Evolutionary conservation across 2,113 vertebrate species (phyloP).

Genomic region (Carassius gibelio): DNA sequence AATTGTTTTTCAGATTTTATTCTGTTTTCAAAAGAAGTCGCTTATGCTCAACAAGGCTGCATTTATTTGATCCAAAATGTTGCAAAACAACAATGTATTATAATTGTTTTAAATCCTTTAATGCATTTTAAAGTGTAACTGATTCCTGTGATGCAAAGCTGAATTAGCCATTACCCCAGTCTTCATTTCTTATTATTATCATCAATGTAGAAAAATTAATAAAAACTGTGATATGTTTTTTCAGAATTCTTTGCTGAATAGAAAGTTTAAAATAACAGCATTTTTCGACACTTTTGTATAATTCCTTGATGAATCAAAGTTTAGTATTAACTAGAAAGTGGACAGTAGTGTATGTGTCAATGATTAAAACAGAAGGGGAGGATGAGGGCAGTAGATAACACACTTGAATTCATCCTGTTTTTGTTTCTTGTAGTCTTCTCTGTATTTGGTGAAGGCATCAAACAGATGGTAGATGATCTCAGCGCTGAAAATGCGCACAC

Average conservation of each 20-base stretch:
- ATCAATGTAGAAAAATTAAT: no score
- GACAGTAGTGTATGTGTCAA: neutral
- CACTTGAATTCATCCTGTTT: conserved; percentile 99
- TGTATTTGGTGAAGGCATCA: conserved; percentile 96
- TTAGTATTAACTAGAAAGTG: neutral
- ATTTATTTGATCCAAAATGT: no score
- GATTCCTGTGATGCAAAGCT: neutral
- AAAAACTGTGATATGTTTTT: no score
- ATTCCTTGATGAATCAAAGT: neutral
- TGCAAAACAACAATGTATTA: neutral
- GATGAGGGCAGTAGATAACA: conserved; percentile 45
- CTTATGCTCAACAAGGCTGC: neutral
- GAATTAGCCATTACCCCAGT: neutral
- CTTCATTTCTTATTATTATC: neutral
- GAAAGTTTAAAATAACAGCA: no score
- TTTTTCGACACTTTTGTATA: neutral
- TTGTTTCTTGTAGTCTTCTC: conserved; percentile 98
- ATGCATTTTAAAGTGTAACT: neutral
- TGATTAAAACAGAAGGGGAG: neutral
- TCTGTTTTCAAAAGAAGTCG: neutral
- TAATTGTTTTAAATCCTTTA: no score
- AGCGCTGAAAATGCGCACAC: conserved; percentile 94
- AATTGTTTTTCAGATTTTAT: neutral
- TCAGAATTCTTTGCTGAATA: no score
- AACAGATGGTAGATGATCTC: conserved; percentile 99